A percentile compares a stretch with the other conserved stretches of the same genome.
Evolutionary conservation across 2,797 vertebrate species (phyloP).

Genomic region (Protonibea diacanthus): DNA sequence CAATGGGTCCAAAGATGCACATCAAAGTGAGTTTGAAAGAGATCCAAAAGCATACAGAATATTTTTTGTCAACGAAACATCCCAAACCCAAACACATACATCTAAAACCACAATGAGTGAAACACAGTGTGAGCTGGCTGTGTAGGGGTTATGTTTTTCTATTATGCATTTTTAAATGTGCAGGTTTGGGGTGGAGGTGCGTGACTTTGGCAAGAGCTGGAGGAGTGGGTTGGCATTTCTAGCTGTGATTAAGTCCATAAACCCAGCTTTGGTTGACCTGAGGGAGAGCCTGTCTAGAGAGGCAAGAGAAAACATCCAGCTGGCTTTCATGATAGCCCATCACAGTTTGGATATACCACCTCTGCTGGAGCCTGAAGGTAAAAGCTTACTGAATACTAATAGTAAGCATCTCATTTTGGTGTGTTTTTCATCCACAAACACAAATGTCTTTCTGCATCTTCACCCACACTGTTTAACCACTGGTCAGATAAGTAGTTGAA

Average conservation of each 20-base stretch:
- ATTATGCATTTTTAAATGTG: conserved; percentile 3
- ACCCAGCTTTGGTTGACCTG: conserved; percentile 89
- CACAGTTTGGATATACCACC: conserved; percentile 86
- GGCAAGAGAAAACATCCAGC: conserved; percentile 86
- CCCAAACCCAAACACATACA: background rate
- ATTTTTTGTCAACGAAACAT: background rate
- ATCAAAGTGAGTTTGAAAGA: conserved; percentile 84
- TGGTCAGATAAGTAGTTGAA: background rate
- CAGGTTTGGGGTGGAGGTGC: conserved; percentile 92
- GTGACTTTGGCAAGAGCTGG: conserved; percentile 93
- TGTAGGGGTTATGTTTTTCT: background rate
- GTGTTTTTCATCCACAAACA: conserved; percentile 2
- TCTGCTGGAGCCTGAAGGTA: conserved; percentile 93
- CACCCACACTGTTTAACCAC: background rate
- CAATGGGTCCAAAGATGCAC: conserved; percentile 92
- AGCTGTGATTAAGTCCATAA: conserved; percentile 91
- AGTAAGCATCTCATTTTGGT: background rate
- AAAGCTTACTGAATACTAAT: conserved; percentile 5
- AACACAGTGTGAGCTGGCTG: background rate
- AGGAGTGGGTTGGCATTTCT: conserved; percentile 92
- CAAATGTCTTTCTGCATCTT: background rate
- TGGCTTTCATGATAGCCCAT: conserved; percentile 89
- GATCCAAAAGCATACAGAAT: background rate
- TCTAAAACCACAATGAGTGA: background rate
- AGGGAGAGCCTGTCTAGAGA: conserved; percentile 86